Conservation (phyloP, 53 echinoderm and acorn worm genomes). For the Arbacia lixula region DNA sequence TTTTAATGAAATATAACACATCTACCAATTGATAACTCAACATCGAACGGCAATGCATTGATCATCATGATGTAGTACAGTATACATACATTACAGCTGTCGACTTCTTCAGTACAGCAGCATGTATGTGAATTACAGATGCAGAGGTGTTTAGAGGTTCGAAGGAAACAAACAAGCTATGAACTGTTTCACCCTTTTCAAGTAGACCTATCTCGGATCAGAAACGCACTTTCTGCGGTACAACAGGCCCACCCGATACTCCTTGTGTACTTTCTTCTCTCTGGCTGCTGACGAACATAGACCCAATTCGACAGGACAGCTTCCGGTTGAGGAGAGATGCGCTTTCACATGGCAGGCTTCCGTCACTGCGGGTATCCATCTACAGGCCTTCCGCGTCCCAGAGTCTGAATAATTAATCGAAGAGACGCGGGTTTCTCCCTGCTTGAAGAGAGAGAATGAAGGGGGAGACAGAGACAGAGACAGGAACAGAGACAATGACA, state of each 20-base stretch:
- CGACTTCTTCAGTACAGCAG: too few relatives aligned
- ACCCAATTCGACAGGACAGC: conserved; percentile 8
- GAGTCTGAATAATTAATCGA: conserved; percentile 4
- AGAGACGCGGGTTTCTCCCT: conserved; percentile 8
- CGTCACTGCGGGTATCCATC: conserved; percentile 10
- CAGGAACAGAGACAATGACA: not conserved
- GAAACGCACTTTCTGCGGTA: too few relatives aligned
- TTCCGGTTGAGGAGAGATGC: conserved; percentile 17
- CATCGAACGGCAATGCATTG: too few relatives aligned
- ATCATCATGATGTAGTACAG: too few relatives aligned
- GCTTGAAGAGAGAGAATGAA: not conserved
- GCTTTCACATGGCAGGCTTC: conserved; percentile 5
- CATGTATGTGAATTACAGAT: too few relatives aligned
- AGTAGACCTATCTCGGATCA: too few relatives aligned
- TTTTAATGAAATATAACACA: too few relatives aligned
- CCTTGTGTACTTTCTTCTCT: not conserved
- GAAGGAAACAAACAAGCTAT: too few relatives aligned
- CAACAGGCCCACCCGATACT: not conserved
- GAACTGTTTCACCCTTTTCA: too few relatives aligned
- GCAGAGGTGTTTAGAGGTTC: too few relatives aligned
- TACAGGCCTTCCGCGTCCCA: not conserved
- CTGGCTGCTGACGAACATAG: not conserved
- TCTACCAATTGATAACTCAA: too few relatives aligned
- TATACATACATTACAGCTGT: too few relatives aligned
- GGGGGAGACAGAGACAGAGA: not conserved